Base-by-base conservation (phyloP, 37 sponge, comb jelly and placozoan genomes). In the Eunapius fragilis region DNA sequence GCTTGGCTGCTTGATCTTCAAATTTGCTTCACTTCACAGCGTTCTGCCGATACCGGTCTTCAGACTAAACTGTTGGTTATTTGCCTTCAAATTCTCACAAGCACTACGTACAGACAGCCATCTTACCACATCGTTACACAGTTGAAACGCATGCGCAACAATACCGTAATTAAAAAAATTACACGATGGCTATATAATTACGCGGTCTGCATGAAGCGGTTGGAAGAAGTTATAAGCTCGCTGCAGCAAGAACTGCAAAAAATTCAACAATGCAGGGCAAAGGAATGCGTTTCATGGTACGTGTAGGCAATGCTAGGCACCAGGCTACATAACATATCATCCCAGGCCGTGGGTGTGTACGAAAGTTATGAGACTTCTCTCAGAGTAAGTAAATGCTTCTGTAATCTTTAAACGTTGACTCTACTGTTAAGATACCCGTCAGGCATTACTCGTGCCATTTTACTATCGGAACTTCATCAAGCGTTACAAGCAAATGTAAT, bases 391-490 rank as follows among this genome's bases (percentile, higher is more conserved):
- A 58, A 10, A 4, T 13, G 14, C 22, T 58, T 2, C 7, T 17
- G 58, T 13, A 2, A 19, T 11, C 1, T 73, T 19, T 49, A 33
- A 22, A 25, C 22, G 58, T 35, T 30, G 30, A 58, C 36, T 71
- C 34, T 31, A 32, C 24, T 75, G n/a, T 25, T 6, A 38, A 87
- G 87, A 37, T 87, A 87, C 37, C 82, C 87, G 5, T 87, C 82
- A 68, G 87, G 87, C 24, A 76, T 87, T 2, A 87, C 87, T 24
- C 68, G 75, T 37, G 74, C 87, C 36, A 87, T 87, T 25, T 22
- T 75, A 28, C 36, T 81, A 19, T 81, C 87, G 25, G 87, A 87
- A 31, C 80, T 87, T 24, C 35, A 87, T 25, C 82, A 71, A 37
- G 82, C 58, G 14, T 17, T 58, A 17, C 58, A 58, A 58, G 58